Evolutionary conservation across 2,113 vertebrate species (phyloP), one percentile per base, ranked within the genome.

Genomic region (Corapipo altera): DNA sequence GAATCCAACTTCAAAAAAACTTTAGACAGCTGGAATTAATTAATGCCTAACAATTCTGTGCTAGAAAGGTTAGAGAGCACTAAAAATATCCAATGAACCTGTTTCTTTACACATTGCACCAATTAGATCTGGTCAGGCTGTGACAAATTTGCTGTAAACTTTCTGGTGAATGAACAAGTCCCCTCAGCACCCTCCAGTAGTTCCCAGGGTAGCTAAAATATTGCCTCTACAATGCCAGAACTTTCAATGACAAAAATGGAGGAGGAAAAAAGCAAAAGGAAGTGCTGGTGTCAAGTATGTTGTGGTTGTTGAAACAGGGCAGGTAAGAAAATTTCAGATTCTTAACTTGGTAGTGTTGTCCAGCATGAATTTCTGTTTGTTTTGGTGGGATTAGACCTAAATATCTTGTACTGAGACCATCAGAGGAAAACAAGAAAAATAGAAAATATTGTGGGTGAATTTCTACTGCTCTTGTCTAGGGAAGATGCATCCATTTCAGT

Each of bases 131-230:
- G 58, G 66, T 82, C 89, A 85, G 66, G 46, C 46, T 71, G 54
- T 87, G 77, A 93, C 73, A 89, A 91, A 85, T 75, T 92, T 93
- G 80, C 73, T 81, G 37, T 71, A 86, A 95, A 94, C 27, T 57
- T 89, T 89, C 73, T 70, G 24, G 41, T 21, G n/a, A 88, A 35
- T 2, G 9, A 70, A 33, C 55, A 83, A 35, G 28, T 71, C 23
- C 64, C 27, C 19, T 3, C 43, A 57, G 43, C 9, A 75, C 28
- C 7, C n/a, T 62, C 39, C 3, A 3, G 61, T 39, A 86, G 59
- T 15, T 94, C 48, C 44, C 49, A 57, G 35, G 27, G 15, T 69
- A 33, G 26, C 26, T 66, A 52, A 85, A 79, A 81, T 44, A 7
- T 37, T 69, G 21, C 49, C 37, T 82, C 67, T 82, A 62, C 90